Evolutionary conservation across 2,888 invertebrate genomes (phyloP), one percentile per base, ranked within the genome.

Genomic region (Phaedon cochleariae): DNA sequence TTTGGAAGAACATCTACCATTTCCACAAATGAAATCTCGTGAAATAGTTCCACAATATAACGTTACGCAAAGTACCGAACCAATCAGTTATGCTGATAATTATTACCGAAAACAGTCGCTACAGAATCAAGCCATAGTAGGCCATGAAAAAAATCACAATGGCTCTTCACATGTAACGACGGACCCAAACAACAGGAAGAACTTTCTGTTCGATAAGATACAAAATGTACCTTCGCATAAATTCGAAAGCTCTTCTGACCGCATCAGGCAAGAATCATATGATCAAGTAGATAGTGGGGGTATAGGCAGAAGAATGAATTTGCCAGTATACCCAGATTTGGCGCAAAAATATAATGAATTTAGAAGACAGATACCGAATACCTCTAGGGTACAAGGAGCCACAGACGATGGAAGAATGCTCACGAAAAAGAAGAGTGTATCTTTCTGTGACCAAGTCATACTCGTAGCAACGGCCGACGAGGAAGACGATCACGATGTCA

Each of bases 381-480:
- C 1, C 4, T 10, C 41, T 41, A 9, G 31, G 2, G 10, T 5
- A 7, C 70, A 83, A 70, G 85, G 84, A 73, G 74, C 48, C 12
- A 21, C 49, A n/a, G 52, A 62, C 17, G 88, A 88, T 70, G 69
- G 64, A 45, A 84, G 83, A 74, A 82, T 88, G 57, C 87, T 91
- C 64, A 88, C 90, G 0, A 94, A 94, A 80, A 96, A 96, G 87
- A 97, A 97, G 82, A 95, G 94, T 64, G 97, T 97, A 3, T 96
- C 96, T 0, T 97, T 97, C 83, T 96, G 96, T 78, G 96, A 96
- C 81, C 95, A 96, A 84, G 95, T 97, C 0, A 95, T 95, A 68
- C 84, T 96, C 62, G 96, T 96, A 10, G 95, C 96, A 3, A 95
- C 95, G 0, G 95, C 95, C 0, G 96, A 96, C 77, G 95, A 96